Evolutionary conservation across 2,888 invertebrate genomes (phyloP), one percentile per base, ranked within the genome.

Genomic region (Mactromeris polynyma): DNA sequence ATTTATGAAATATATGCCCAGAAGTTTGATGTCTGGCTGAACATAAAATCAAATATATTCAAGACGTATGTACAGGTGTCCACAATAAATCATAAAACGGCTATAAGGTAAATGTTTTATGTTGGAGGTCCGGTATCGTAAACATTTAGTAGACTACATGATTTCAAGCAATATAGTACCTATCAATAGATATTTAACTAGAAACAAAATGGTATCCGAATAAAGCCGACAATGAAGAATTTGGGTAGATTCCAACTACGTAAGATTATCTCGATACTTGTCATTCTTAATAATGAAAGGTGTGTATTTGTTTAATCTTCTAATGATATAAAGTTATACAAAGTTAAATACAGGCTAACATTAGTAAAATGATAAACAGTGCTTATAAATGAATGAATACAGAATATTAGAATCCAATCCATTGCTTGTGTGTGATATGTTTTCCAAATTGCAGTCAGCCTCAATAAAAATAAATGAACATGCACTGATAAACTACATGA

Each of bases 241-340:
- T 82, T 82, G 82, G 82, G 38, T 19, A 26, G 38, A 40, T 58
- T 82, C 82, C 82, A 82, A 82, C 38, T 40, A 21, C 26, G 82
- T 64, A 82, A 82, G 82, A 82, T 82, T 82, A 82, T 64, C 64
- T 58, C 14, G n/a, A n/a, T 40, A 64, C 64, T 64, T 82, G 82
- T 40, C 36, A 82, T 64, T 36, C 64, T 40, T 83, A 83, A 83
- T 83, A 83, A 40, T 73, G 73, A 83, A 83, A 73, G 83, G 69
- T 83, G 51, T 46, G 46, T 69, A 83, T 64, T 83, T 83, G 83
- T 69, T 73, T 81, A 79, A 85, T 85, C 64, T 85, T 38, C 26
- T 79, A 85, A 58, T 85, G 85, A 79, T 85, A 85, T 78, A 51
- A 78, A 31, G 51, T 81, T 81, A 81, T 54, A 42, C 54, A 54